A percentile compares a stretch with the other conserved stretches of the same genome.
Conservation (phyloP, 2,888 invertebrate species). For the Cephus pygmeus region DNA sequence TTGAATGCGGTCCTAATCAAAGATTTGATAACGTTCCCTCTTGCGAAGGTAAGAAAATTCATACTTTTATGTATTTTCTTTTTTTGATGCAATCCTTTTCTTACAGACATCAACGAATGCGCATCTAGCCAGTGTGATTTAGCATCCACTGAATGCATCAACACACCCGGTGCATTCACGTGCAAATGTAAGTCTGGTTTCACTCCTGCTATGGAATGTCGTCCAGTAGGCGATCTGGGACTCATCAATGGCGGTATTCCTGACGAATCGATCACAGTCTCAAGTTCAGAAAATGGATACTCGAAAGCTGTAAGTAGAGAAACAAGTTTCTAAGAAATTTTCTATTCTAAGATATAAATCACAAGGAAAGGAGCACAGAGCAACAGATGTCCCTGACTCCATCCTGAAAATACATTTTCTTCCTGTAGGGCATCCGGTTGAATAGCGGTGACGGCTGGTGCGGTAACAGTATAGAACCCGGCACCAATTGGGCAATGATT, state of each 20-base stretch:
- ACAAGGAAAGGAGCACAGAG: too few relatives aligned
- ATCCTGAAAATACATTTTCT: not conserved
- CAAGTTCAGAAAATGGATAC: conserved; percentile 84
- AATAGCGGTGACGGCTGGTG: conserved; percentile 92
- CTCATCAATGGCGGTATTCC: conserved; percentile 89
- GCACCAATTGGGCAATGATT: conserved; percentile 88
- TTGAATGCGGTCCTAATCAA: conserved; percentile 87
- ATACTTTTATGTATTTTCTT: not conserved
- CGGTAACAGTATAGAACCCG: conserved; percentile 85
- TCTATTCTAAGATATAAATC: not conserved
- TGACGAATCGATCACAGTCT: conserved; percentile 88
- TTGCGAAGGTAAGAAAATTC: conserved; percentile 74
- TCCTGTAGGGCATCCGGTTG: conserved; percentile 79
- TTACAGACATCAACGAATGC: conserved; percentile 88
- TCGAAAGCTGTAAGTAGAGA: conserved; percentile 77
- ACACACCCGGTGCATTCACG: conserved; percentile 88
- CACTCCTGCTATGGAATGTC: conserved; percentile 85
- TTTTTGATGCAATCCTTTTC: not conserved
- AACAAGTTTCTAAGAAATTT: not conserved
- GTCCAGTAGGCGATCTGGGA: conserved; percentile 90
- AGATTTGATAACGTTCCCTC: conserved; percentile 85
- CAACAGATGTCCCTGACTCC: too few relatives aligned
- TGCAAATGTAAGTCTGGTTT: conserved; percentile 90
- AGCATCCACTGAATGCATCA: conserved; percentile 90
- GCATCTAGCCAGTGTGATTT: conserved; percentile 88